These are phyloP conservation scores for Drosophila phalerata DNA, from an alignment of 2,888 invertebrate genomes.

Conservation along the genomic window DNA sequence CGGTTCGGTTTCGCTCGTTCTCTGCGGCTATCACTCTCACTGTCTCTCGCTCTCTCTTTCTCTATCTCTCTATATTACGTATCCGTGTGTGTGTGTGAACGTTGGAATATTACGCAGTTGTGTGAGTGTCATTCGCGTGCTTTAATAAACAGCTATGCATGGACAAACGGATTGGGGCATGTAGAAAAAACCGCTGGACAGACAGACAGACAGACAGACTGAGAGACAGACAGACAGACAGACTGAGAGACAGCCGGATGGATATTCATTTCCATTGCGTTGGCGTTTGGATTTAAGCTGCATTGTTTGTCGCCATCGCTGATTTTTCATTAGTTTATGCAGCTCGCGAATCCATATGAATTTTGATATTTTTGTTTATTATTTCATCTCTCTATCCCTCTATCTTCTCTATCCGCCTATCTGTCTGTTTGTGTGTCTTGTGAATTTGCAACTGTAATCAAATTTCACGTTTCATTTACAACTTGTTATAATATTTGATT, in stretches of 20 bases:
- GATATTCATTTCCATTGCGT: slow-evolving; percentile 58
- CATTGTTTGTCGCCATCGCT: slow-evolving; percentile 31
- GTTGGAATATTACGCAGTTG: slow-evolving; percentile 22
- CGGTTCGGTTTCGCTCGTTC: slow-evolving; percentile 67
- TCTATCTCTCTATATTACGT: slow-evolving; percentile 21
- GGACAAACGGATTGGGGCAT: slow-evolving; percentile 22
- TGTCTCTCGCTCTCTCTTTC: slow-evolving; percentile 6
- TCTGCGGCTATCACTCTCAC: slow-evolving; percentile 19
- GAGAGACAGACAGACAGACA: neutral
- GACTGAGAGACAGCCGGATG: slow-evolving; percentile 8
- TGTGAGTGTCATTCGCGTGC: slow-evolving; percentile 55
- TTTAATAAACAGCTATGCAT: slow-evolving; percentile 45
- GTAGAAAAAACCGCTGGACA: slow-evolving; percentile 29
- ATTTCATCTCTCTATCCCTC: slow-evolving; percentile 1
- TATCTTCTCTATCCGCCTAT: slow-evolving; percentile 1
- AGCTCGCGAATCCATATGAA: slow-evolving; percentile 50
- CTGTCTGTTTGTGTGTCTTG: slow-evolving; percentile 32
- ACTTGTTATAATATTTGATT: slow-evolving; percentile 54
- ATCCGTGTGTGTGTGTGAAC: slow-evolving; percentile 11
- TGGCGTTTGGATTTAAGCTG: slow-evolving; percentile 53
- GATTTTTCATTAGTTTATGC: slow-evolving; percentile 54
- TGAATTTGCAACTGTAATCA: slow-evolving; percentile 62
- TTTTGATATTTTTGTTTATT: slow-evolving; percentile 17
- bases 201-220: slow-evolving; percentile 6
- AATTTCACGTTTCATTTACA: slow-evolving; percentile 69